These are phyloP conservation scores for Drosophila tanythrix DNA, from an alignment of 2,888 invertebrate species.

Conservation along the genomic window DNA sequence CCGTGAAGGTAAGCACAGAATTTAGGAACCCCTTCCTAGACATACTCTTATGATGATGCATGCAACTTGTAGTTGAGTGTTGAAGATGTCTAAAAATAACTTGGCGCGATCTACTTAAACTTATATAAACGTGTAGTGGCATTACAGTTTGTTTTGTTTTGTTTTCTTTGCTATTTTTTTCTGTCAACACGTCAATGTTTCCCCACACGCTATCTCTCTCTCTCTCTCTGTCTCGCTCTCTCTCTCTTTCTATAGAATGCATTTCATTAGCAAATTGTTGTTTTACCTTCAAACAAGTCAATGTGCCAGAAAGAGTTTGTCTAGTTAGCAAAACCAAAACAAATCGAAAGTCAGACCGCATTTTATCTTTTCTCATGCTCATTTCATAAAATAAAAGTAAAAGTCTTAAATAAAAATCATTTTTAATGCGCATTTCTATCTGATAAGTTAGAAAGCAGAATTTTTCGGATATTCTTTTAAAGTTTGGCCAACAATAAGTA, in stretches of 20 bases:
- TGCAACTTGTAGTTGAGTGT: slow-evolving; percentile 13
- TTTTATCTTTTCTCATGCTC: slow-evolving; percentile 41
- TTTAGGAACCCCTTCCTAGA: neutral
- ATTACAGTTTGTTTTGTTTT: slow-evolving; percentile 29
- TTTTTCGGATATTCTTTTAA: neutral
- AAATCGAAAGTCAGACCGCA: slow-evolving; percentile 43
- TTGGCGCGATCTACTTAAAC: slow-evolving; percentile 23
- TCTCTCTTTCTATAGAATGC: slow-evolving; percentile 15
- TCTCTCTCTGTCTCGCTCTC: neutral
- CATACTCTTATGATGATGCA: neutral
- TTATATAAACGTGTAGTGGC: slow-evolving; percentile 43
- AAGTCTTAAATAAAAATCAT: slow-evolving; percentile 24
- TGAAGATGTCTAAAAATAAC: slow-evolving; percentile 33
- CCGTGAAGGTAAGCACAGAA: neutral
- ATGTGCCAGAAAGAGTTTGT: slow-evolving; percentile 83
- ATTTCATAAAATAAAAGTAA: slow-evolving; percentile 43
- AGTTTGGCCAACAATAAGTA: neutral
- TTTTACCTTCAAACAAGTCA: slow-evolving; percentile 79
- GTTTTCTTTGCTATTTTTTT: slow-evolving; percentile 10
- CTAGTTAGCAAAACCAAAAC: slow-evolving; percentile 49
- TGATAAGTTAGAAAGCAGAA: neutral
- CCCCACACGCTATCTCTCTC: neutral
- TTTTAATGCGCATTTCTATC: neutral
- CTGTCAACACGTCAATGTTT: slow-evolving; percentile 29
- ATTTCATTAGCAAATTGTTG: slow-evolving; percentile 44